Conservation (phyloP, 2,888 invertebrate species). For the Emesis castigata region DNA sequence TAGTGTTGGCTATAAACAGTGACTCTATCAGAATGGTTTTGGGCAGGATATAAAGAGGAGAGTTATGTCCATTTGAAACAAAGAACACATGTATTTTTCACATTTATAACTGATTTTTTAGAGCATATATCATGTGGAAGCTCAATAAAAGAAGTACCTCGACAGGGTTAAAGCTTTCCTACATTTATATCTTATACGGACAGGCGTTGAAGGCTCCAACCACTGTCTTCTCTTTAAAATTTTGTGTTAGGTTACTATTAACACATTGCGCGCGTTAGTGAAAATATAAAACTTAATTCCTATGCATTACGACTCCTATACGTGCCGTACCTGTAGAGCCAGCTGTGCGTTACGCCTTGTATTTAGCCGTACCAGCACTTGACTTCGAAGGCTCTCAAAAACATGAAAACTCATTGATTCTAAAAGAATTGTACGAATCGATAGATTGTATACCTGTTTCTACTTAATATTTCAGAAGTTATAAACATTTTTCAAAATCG, state of each 20-base stretch:
- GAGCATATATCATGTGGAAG: slow-evolving; percentile 59
- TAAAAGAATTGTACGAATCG: slow-evolving; percentile 4
- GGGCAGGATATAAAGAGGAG: slow-evolving; percentile 63
- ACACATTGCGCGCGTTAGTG: not conserved
- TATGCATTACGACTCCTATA: not conserved
- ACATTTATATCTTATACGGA: slow-evolving; percentile 56
- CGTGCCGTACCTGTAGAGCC: not conserved
- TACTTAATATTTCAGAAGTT: not conserved
- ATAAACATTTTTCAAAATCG: not conserved
- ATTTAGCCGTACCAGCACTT: not conserved
- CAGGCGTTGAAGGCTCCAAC: slow-evolving; percentile 58
- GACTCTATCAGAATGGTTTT: slow-evolving; percentile 43
- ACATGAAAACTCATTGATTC: slow-evolving; percentile 7
- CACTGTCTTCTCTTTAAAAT: slow-evolving; percentile 67
- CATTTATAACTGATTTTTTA: slow-evolving; percentile 67
- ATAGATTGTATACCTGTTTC: not conserved
- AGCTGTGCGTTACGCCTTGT: not conserved
- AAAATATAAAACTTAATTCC: not conserved
- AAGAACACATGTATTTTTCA: slow-evolving; percentile 60
- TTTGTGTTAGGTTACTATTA: too few relatives aligned
- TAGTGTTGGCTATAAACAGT: slow-evolving; percentile 44
- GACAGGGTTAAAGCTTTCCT: slow-evolving; percentile 61
- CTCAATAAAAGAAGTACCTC: slow-evolving; percentile 56
- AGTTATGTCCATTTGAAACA: slow-evolving; percentile 68
- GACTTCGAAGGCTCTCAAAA: not conserved